phyloP scores from a whole-genome alignment of 2,113 vertebrate genomes.

The Emydocephalus ijimae region DNA sequence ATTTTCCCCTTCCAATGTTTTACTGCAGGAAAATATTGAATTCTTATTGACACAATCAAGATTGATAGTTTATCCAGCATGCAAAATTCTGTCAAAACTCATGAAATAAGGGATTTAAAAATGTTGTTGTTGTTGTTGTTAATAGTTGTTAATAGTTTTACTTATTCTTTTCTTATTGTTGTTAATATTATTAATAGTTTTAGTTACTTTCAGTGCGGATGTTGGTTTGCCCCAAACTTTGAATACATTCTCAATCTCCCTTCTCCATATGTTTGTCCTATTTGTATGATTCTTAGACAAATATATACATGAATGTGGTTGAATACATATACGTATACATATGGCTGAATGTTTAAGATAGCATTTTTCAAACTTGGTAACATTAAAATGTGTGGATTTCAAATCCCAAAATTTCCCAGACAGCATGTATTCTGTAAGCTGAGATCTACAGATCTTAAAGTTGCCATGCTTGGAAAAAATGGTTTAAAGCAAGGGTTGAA shows the following conservation, averaged over 20 bases:
- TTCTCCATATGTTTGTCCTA: background rate
- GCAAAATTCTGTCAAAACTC: background rate
- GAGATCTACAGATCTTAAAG: background rate
- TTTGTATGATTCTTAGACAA: background rate
- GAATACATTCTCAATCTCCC: background rate
- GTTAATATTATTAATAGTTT: background rate
- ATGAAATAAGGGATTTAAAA: background rate
- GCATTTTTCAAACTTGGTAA: background rate
- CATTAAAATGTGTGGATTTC: background rate
- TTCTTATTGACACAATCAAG: background rate
- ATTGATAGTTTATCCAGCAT: background rate
- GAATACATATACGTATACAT: background rate
- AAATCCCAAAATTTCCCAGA: background rate
- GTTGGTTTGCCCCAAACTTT: background rate
- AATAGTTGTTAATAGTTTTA: background rate
- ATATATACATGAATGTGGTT: background rate
- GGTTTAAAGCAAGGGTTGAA: background rate
- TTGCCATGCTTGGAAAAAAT: background rate
- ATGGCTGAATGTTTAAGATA: background rate
- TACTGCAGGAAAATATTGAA: background rate
- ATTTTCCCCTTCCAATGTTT: background rate
- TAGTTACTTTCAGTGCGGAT: background rate
- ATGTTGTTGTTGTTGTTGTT: background rate
- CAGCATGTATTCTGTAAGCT: background rate
- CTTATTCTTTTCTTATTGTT: no score